Base-by-base conservation (phyloP, 2,113 vertebrate species). In the Lontra canadensis region DNA sequence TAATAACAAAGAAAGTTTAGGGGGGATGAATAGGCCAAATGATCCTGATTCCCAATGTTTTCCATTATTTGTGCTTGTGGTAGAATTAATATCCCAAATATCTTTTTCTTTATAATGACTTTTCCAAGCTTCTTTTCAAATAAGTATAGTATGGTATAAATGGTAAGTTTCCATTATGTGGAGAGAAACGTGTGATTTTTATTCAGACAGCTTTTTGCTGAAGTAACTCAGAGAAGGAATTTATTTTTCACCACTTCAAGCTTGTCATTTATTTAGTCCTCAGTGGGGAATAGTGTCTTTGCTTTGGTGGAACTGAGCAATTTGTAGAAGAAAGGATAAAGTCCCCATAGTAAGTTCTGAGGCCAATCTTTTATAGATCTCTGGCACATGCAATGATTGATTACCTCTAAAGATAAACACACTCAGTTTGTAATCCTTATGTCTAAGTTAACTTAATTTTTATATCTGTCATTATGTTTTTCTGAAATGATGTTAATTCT, bases 181-280 rank as follows among this genome's bases (percentile, higher is more conserved):
- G 31, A 76, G 79, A 97, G 44, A 97, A 96, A 76, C 82, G 42
- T 79, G 71, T 94, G 74, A 94, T 96, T 96, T 96, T 90, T 91
- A 82, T 95, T 95, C 92, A 78, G 93, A 74, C 49, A 94, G 61
- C 9, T 78, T 97, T 95, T 93, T 95, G 82, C 34, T 88, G 84
- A 94, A 96, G 94, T 44, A 96, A 96, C 97, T 95, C 88, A 57
- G 55, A 94, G 80, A 95, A 95, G n/a, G 52, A 94, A 96, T 98
- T 97, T 97, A 81, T 97, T 97, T 96, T 98, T 96, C 78, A 90
- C 82, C 88, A 91, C 95, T 98, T 94, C 96, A 90, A 96, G 71
- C 87, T 97, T 97, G 96, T 98, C 97, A 98, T 97, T 98, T 97
- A 96, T 98, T 98, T 98, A 98, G 97, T 49, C 94, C 73, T 98